phyloP scores from a whole-genome alignment of 2,113 vertebrate genomes.

The Sebastes fasciatus region DNA sequence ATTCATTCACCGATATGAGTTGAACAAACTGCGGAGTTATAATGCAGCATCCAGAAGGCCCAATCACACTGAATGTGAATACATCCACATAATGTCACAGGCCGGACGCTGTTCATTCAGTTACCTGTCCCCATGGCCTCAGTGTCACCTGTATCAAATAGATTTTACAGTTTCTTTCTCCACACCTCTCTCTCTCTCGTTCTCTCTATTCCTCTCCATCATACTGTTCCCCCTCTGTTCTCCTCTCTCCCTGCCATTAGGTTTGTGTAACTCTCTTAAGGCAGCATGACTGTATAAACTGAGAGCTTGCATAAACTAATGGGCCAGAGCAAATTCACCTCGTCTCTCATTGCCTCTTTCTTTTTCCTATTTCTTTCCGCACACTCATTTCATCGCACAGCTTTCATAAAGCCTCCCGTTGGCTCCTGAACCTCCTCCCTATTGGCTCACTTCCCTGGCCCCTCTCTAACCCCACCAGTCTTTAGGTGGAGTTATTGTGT shows the following conservation, averaged over 20 bases:
- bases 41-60: neutral
- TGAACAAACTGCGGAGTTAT: neutral
- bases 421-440: neutral
- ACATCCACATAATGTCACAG: neutral
- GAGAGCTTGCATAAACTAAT: conserved; percentile 2
- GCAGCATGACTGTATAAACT: conserved; percentile 5
- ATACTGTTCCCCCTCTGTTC: too few relatives aligned
- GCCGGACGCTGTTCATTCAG: neutral
- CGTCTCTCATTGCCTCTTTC: neutral
- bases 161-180: neutral
- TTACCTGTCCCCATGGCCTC: neutral
- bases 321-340: neutral
- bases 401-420: neutral
- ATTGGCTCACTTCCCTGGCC: neutral
- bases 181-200: neutral
- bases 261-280: neutral
- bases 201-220: too few relatives aligned
- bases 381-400: neutral
- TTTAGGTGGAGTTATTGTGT: neutral
- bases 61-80: neutral
- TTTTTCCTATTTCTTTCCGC: neutral
- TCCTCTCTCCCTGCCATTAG: neutral
- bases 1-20: neutral
- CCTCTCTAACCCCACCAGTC: neutral
- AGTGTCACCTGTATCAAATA: neutral